Base-by-base conservation (phyloP, 2,888 invertebrate species). In the Silvanus unidentatus region DNA sequence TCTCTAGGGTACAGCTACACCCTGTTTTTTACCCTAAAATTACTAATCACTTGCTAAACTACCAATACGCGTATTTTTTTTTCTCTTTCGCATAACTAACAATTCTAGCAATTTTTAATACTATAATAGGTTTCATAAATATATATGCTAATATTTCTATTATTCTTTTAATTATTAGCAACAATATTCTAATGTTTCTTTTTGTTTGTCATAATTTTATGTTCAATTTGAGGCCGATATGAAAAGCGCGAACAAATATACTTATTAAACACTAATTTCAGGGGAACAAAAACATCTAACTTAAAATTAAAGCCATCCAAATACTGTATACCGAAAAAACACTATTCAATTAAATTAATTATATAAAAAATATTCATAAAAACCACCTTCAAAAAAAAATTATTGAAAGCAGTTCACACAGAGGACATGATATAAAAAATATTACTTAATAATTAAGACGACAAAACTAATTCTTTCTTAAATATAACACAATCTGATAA, bases 1-100 rank as follows among this genome's bases (percentile, higher is more conserved):
- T 60, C 63, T 66, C 62, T 67, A 71, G 71, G 71, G 71, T 69
- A 71, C 67, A 70, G 62, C 69, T 70, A 71, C 65, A 72, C 72
- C 72, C 72, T 72, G 72, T 72, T 63, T 64, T 64, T 32, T 67
- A 68, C 65, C 70, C 70, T 71, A 71, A 57, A 63, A 32, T 22
- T 53, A n/a, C 66, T 69, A 67, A 61, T 64, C 66, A 68, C 66
- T 69, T 66, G 65, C 68, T 69, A 70, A 60, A 61, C 68, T 69
- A 62, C 58, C 49, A 49, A 58, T 64, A 63, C 56, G 32, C 32
- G 8, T 9, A 28, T 28, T 28, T 28, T 10, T 32, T 32, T 32
- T 32, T 32, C 3, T 32, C n/a, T 32, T 32, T 10, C 65, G 66
- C 66, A 65, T 63, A 65, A 59, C 66, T 67, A 69, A 67, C 65